Evolutionary conservation across 2,797 vertebrate species (phyloP).

Genomic region (Pseudomugil tenellus): DNA sequence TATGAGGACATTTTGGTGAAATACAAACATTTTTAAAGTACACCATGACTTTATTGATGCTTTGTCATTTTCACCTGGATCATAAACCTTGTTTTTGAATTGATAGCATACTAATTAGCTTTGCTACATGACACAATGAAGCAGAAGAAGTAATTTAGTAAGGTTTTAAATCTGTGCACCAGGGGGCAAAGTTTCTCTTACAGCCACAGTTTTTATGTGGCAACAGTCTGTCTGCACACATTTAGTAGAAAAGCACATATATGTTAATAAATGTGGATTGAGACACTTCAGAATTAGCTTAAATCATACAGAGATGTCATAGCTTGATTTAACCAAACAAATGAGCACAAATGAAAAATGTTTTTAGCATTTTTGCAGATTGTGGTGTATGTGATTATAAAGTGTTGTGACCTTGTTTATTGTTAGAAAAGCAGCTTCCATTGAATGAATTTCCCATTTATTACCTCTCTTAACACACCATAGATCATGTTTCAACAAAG

Average conservation of each 20-base stretch:
- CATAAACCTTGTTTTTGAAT: neutral
- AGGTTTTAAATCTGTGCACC: slow-evolving; percentile 1
- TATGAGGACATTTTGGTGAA: too few species aligned
- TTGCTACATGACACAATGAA: too few species aligned
- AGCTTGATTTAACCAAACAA: neutral
- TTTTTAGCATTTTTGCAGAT: neutral
- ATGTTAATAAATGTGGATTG: neutral
- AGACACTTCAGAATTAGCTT: neutral
- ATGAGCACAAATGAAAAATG: neutral
- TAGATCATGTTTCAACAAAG: slow-evolving; percentile 40
- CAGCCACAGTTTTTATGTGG: neutral
- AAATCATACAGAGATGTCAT: too few species aligned
- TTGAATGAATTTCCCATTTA: slow-evolving; percentile 28
- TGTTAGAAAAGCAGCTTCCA: slow-evolving; percentile 15
- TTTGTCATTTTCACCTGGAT: too few species aligned
- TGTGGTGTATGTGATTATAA: neutral
- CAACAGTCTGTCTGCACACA: neutral
- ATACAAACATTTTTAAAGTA: too few species aligned
- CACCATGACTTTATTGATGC: too few species aligned
- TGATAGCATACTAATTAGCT: neutral
- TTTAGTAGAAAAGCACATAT: neutral
- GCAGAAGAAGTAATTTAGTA: neutral
- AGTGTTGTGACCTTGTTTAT: slow-evolving; percentile 9
- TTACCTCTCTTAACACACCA: slow-evolving; percentile 26
- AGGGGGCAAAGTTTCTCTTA: slow-evolving; percentile 23